Evolutionary conservation across 1,140 invertebrate genomes (phyloP).

Genomic region (Zaprionus vittiger): DNA sequence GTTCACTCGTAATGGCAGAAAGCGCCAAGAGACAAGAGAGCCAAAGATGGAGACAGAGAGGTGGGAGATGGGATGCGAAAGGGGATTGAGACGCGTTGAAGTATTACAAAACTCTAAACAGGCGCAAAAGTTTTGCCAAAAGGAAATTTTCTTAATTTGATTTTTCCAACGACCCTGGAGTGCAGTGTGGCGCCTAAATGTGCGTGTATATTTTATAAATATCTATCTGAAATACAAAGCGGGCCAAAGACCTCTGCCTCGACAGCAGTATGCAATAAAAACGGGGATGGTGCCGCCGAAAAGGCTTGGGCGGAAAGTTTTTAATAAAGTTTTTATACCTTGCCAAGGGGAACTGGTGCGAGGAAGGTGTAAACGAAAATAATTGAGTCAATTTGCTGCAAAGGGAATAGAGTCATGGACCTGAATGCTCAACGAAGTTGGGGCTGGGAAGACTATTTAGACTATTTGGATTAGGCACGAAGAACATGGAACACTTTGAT

Average conservation of each 20-base stretch:
- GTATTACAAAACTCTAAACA: constrained; percentile 81
- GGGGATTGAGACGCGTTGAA: constrained; percentile 50
- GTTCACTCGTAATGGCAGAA: constrained; percentile 50
- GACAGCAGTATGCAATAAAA: constrained; percentile 50
- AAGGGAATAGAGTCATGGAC: constrained; percentile 53
- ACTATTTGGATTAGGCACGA: background rate
- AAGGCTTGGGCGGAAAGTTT: constrained; percentile 78
- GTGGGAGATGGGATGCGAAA: background rate
- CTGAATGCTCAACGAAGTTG: constrained; percentile 16
- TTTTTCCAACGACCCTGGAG: constrained; percentile 79
- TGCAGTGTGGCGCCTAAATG: constrained; percentile 69
- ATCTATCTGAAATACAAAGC: constrained; percentile 38
- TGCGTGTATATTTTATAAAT: constrained; percentile 75
- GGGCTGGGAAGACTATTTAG: background rate
- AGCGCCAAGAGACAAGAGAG: constrained; percentile 39
- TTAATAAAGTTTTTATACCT: constrained; percentile 83
- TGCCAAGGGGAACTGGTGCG: constrained; percentile 5
- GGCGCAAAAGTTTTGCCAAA: constrained; percentile 68
- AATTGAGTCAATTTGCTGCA: constrained; percentile 79
- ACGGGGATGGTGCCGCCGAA: constrained; percentile 28
- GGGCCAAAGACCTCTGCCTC: constrained; percentile 15
- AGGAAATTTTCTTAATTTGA: constrained; percentile 81
- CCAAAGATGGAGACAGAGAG: background rate
- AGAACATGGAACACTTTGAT: background rate
- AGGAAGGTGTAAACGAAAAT: constrained; percentile 52